Base-by-base conservation (phyloP, 1,140 invertebrate species). In the Macrostomum lignano region DNA sequence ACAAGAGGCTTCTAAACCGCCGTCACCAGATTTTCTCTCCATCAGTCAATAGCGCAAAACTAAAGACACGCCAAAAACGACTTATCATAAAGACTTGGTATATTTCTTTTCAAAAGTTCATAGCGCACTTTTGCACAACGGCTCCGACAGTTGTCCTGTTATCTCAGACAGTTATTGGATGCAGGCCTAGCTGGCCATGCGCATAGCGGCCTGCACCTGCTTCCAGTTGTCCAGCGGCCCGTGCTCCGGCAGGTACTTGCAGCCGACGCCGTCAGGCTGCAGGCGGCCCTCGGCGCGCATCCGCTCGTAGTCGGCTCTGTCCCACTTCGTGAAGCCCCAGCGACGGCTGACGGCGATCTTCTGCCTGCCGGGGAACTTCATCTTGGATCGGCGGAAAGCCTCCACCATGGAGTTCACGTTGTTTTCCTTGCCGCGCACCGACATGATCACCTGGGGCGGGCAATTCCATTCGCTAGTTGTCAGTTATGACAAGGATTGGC, bases 291-390 rank as follows among this genome's bases (percentile, higher is more conserved):
- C 70, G 17, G 65, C 64, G 42, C 76, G 72, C 45, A 94, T 63
- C 29, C 65, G 64, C 52, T 91, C 79, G 48, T 78, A 98, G 25
- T 74, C 70, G 17, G 71, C 73, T 26, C 73, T 67, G 25, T 88
- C 73, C 58, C 81, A 96, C 55, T 91, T 91, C 2, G 88, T 96
- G 62, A 98, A 98, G 24, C 91, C 91, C 75, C 78, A 93, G 53
- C 86, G 93, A 59, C 84, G 82, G 7, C 82, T 93, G 1, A 88
- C 67, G 44, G 82, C 82, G 58, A 94, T 86, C 69, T 91, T 94
- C 56, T 98, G 88, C 53, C 88, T 73, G 33, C 88, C 88, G 38
- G 88, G 91, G 66, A 88, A 98, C 73, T 98, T 98, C 67, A 96
- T 96, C 64, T 98, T 98, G 36, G 88, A 82, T 68, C 26, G 15